phyloP scores from a whole-genome alignment of 35 echinoderm and acorn worm species.

The Acanthaster planci region DNA sequence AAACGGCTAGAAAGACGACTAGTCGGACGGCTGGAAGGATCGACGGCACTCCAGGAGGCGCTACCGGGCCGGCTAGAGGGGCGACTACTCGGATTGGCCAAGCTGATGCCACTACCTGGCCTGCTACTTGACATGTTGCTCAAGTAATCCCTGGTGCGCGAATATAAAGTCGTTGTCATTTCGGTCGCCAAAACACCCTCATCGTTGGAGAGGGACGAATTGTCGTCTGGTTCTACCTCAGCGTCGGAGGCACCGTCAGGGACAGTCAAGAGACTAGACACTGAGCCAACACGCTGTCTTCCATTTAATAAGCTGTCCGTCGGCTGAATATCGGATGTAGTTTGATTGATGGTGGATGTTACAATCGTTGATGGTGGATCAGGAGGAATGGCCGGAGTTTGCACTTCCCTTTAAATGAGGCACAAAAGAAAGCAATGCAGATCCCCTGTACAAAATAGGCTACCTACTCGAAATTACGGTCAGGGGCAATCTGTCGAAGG shows the following conservation, averaged over 20 bases:
- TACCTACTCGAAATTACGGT: no score
- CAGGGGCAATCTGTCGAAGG: no score
- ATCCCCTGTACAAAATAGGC: no score
- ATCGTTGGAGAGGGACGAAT: slow-evolving; percentile 1
- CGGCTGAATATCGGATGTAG: no score
- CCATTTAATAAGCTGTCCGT: neutral
- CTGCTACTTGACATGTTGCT: neutral
- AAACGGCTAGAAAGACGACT: neutral
- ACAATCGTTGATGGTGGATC: no score
- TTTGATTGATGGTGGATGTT: no score
- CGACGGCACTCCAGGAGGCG: neutral
- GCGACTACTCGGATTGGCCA: neutral
- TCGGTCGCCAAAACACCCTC: neutral
- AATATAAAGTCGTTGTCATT: neutral
- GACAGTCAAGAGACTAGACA: slow-evolving; percentile 2
- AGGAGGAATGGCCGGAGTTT: no score
- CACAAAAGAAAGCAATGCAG: no score
- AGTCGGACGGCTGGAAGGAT: neutral
- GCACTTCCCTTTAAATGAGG: no score
- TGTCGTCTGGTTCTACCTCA: slow-evolving; percentile 6
- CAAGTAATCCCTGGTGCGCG: neutral
- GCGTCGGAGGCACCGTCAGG: neutral
- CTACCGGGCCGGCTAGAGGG: slow-evolving; percentile 3
- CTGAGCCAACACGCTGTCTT: neutral
- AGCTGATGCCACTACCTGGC: neutral